Evolutionary conservation across 1,140 invertebrate genomes (phyloP), one percentile per base, ranked within the genome.

Genomic region (Drosophila santomea): DNA sequence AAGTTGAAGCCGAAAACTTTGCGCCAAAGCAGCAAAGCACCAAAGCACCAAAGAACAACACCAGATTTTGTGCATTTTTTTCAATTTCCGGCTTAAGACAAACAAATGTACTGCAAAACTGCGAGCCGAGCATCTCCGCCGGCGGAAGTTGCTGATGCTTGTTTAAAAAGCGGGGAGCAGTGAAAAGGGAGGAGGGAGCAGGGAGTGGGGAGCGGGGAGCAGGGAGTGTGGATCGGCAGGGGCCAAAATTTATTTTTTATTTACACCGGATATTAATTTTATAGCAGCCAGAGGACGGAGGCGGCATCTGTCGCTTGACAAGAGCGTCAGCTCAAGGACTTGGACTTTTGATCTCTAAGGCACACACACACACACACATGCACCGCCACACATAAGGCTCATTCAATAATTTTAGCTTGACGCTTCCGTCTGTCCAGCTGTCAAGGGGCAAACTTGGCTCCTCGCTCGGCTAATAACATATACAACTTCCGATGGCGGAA

Each of bases 221-320:
- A 39, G 61, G 58, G 61, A 25, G 28, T 41, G 25, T 7, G 39
- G 58, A 45, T 39, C 25, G 43, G 63, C 56, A 56, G 60, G 48
- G 51, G 38, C 58, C 43, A 52, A 68, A 67, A 78, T 78, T 74
- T 74, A 64, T 81, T 82, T 86, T 86, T 89, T 88, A 88, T 88
- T 88, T 88, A 89, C 83, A 88, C 83, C 83, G 83, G 83, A 88
- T 88, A 88, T 88, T 88, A 88, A 88, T 88, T 88, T 88, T 88
- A 88, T 88, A 88, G 80, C 76, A 88, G 83, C 63, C 63, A 44
- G 62, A 8, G 25, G 23, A 28, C 44, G 55, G 28, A 41, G 61
- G 67, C 63, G 60, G 69, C 77, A 61, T 28, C 50, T 52, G 47
- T 63, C 68, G 64, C 82, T 82, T 86, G 82, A 88, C 79, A 88